Conservation (phyloP, 2,888 invertebrate genomes). For the Melieria omissa region DNA sequence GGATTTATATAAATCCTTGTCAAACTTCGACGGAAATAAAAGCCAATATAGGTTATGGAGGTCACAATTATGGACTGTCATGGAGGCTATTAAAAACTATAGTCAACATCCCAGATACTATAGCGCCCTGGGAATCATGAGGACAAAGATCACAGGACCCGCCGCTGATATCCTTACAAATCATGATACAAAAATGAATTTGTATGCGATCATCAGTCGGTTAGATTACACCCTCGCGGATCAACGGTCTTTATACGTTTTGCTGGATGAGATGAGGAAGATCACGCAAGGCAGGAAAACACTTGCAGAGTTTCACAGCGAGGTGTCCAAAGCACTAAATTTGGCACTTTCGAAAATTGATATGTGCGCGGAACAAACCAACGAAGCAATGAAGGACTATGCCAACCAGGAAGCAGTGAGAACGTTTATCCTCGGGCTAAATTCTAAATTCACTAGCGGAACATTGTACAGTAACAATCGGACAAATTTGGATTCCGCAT, state of each 20-base stretch:
- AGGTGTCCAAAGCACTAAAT: slow-evolving; percentile 13
- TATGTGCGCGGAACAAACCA: slow-evolving; percentile 1
- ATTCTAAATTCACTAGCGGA: neutral
- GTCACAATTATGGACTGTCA: slow-evolving; percentile 13
- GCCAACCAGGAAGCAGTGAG: neutral
- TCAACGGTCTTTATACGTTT: slow-evolving; percentile 13
- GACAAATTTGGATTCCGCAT: neutral
- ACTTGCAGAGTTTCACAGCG: slow-evolving; percentile 18
- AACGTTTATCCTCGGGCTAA: neutral
- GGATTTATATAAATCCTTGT: slow-evolving; percentile 7
- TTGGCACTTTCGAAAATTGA: slow-evolving; percentile 5
- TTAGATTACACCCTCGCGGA: slow-evolving; percentile 7
- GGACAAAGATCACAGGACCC: slow-evolving; percentile 10
- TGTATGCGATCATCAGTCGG: slow-evolving; percentile 7
- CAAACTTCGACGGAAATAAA: slow-evolving; percentile 15
- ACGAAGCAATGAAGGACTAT: slow-evolving; percentile 1
- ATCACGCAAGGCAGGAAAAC: slow-evolving; percentile 16
- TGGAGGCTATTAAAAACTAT: slow-evolving; percentile 9
- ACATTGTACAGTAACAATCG: neutral
- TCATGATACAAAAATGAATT: slow-evolving; percentile 9
- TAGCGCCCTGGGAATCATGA: neutral
- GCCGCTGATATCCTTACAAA: neutral
- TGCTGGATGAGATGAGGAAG: slow-evolving; percentile 12
- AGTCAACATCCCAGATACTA: slow-evolving; percentile 5
- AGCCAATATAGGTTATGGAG: slow-evolving; percentile 21